These are phyloP conservation scores for Ceratoteleas bidentatus DNA, from an alignment of 1,140 invertebrate species.

Conservation along the genomic window DNA sequence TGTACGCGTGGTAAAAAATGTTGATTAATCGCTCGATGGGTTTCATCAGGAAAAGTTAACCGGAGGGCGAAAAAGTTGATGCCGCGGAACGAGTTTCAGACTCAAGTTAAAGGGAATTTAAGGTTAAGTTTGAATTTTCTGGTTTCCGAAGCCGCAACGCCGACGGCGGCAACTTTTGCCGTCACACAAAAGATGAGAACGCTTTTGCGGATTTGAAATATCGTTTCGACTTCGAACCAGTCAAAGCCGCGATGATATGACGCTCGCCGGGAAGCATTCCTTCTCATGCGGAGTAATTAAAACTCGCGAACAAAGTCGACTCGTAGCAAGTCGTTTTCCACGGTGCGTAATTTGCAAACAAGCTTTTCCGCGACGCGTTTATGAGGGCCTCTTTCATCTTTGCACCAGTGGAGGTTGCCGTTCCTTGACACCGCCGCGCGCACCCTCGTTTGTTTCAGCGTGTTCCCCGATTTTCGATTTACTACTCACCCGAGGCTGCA, in stretches of 20 bases:
- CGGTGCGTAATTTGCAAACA: constrained; percentile 73
- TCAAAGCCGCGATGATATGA: constrained; percentile 28
- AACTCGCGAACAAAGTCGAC: constrained; percentile 67
- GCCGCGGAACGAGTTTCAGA: too few relatives aligned
- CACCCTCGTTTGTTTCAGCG: constrained; percentile 30
- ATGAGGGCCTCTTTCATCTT: constrained; percentile 53
- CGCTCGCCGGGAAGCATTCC: constrained; percentile 30
- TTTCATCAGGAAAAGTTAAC: too few relatives aligned
- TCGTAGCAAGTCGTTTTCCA: constrained; percentile 67
- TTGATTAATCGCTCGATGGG: too few relatives aligned
- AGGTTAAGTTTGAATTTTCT: too few relatives aligned
- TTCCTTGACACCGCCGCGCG: constrained; percentile 24
- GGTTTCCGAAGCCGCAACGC: too few relatives aligned
- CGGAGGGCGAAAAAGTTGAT: too few relatives aligned
- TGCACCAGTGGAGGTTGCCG: constrained; percentile 14
- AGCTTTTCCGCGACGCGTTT: constrained; percentile 58
- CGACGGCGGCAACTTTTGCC: too few relatives aligned
- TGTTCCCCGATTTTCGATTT: background rate
- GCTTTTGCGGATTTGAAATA: constrained; percentile 70
- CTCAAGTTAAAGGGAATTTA: too few relatives aligned
- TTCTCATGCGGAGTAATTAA: constrained; percentile 67
- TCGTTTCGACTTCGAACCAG: constrained; percentile 43
- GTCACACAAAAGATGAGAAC: background rate
- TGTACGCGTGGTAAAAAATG: too few relatives aligned
- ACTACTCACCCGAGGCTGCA: too few relatives aligned